Base-by-base conservation (phyloP, 2,797 vertebrate species). In the Argentina silus region DNA sequence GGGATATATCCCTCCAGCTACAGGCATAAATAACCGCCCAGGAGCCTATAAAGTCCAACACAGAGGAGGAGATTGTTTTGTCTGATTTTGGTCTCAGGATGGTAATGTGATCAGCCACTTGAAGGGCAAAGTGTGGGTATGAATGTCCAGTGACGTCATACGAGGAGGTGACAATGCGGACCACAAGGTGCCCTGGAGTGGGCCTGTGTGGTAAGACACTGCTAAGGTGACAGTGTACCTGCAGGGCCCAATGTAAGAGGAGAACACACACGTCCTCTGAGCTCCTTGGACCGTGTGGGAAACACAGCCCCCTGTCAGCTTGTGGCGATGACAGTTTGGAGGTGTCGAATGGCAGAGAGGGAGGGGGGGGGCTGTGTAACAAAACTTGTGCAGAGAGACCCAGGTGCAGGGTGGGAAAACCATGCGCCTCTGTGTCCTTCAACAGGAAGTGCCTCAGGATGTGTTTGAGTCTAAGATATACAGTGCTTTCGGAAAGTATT, bases 1-100 rank as follows among this genome's bases (percentile, higher is more conserved):
- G 88, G 87, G 90, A 92, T 90, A 92, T 90, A 81, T 86, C 78
- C 82, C 86, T 75, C 83, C 84, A 83, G 87, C 90, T 87, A 83
- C 77, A 78, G 78, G 87, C 87, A 91, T 92, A 86, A 92, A 92
- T 93, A 92, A 91, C 87, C 87, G 85, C 82, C 83, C 85, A 78
- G 83, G 84, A 91, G 84, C 77, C 84, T 78, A 80, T 87, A 90
- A 88, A 88, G 84, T 83, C 88, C 7, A 50, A 21, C 84, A 84
- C 88, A 87, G 85, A 83, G 87, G 86, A 90, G 21, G n/a, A 8
- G 47, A 14, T 50, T 9, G 47, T 45, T 53, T 65, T 48, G 85
- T 83, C 81, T 79, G 73, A 84, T 91, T 85, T 81, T 51, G 2
- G 75, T 69, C 15, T 82, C 74, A 82, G 81, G 86, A 88, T 89